Base-by-base conservation (phyloP, 2,113 vertebrate genomes). In the Poecilia latipinna region DNA sequence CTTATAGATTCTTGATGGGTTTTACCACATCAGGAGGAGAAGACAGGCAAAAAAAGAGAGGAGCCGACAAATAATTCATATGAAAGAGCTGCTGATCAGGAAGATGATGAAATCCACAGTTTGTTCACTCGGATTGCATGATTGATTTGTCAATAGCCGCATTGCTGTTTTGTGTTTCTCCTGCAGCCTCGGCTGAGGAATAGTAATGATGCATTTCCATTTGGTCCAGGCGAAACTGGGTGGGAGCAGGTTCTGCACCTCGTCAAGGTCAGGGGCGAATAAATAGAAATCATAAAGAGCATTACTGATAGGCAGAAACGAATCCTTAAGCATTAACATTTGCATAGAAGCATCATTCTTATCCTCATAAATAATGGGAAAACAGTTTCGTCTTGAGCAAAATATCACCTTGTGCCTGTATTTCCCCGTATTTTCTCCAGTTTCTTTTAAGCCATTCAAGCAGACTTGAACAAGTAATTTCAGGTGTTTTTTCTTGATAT, bases 1-100 rank as follows among this genome's bases (percentile, higher is more conserved):
- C 90, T 92, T 92, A 90, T 84, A 82, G 89, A 93, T 91, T 93
- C 91, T 85, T 88, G 89, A 92, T 89, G 88, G 90, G 88, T 91
- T 92, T 92, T 80, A 91, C 86, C 89, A 88, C 84, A 93, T 91
- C 86, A 87, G 87, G 91, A 89, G 77, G 75, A 85, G 83, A 90
- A 89, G 87, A 86, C 83, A 83, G 83, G 67, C 67, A 79, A 67
- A 86, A 82, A 82, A 87, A 84, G 77, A 87, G 85, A 82, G 66
- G 26, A 81, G 84, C 62, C 85, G 69, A 90, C 89, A 92, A 93
- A 92, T 92, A 90, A 93, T 93, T 93, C 90, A 93, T 89, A 71
- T 77, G 73, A 86, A 86, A 77, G 86, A 86, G 86, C 85, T 86
- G 86, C 89, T 91, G 92, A 93, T 92, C 90, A 92, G 89, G 84